Evolutionary conservation across 2,113 vertebrate genomes (phyloP).

Genomic region (Phaethon lepturus): DNA sequence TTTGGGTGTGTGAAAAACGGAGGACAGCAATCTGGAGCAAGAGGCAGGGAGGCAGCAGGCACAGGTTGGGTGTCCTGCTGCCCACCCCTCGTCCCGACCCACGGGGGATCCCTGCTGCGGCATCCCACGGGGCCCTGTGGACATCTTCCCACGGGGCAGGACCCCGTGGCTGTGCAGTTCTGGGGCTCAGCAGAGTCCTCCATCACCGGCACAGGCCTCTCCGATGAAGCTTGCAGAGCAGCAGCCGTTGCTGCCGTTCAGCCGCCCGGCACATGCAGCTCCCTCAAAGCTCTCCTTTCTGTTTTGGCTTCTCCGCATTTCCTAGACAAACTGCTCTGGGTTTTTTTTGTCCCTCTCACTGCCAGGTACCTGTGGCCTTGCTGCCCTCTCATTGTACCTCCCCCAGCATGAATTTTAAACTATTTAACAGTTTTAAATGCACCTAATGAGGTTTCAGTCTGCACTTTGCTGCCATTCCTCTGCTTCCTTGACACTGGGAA

Average conservation of each 20-base stretch:
- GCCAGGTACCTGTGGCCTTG: neutral
- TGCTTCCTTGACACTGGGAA: neutral
- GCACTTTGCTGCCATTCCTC: conserved; percentile 22
- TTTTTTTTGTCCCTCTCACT: neutral
- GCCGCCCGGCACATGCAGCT: fast-evolving
- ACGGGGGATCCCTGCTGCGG: fast-evolving
- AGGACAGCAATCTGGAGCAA: neutral
- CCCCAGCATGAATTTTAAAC: conserved; percentile 32
- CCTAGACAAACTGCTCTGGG: neutral
- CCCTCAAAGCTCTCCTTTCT: neutral
- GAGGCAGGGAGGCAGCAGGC: neutral
- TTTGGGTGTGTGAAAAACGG: fast-evolving
- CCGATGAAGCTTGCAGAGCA: neutral
- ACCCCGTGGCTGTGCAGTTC: fast-evolving
- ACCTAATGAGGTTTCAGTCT: conserved; percentile 19
- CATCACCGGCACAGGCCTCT: neutral
- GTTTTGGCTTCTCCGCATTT: neutral
- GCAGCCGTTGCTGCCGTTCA: neutral
- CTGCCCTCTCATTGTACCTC: neutral
- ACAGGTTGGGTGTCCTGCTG: neutral
- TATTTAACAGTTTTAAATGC: conserved; percentile 38
- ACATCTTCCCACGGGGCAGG: fast-evolving
- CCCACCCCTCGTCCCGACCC: neutral
- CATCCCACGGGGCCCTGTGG: neutral
- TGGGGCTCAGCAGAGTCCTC: neutral